phyloP scores from a whole-genome alignment of 30 jellyfish, hydroid and myxozoan species.

The Aurelia sp. region DNA sequence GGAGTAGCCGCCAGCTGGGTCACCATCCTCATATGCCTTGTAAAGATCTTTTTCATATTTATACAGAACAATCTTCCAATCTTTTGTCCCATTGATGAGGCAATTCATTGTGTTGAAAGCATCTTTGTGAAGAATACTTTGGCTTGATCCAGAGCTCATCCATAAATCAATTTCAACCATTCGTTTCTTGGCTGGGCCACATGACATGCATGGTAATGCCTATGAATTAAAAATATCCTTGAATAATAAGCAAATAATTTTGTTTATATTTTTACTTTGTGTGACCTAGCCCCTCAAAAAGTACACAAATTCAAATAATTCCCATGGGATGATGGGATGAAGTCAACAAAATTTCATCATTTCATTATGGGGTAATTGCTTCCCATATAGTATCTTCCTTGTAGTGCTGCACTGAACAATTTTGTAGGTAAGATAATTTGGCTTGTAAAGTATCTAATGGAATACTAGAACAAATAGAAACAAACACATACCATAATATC shows the following conservation, averaged over 20 bases:
- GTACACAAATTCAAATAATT: too few species aligned
- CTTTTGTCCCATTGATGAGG: constrained; percentile 86
- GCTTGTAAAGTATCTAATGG: too few species aligned
- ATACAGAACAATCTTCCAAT: constrained; percentile 81
- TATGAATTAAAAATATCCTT: not conserved
- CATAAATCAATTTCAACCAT: constrained; percentile 90
- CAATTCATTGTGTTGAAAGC: constrained; percentile 91
- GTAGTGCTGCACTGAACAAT: too few species aligned
- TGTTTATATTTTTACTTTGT: too few species aligned
- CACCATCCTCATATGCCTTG: constrained; percentile 60
- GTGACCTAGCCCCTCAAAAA: too few species aligned
- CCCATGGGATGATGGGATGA: too few species aligned
- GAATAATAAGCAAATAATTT: too few species aligned
- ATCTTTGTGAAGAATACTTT: constrained; percentile 85
- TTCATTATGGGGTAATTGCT: too few species aligned
- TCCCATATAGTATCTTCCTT: too few species aligned
- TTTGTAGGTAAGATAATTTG: too few species aligned
- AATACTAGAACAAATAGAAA: not conserved
- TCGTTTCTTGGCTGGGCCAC: constrained; percentile 79
- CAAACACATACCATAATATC: constrained; percentile 54
- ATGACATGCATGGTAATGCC: constrained; percentile 77
- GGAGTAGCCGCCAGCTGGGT: constrained; percentile 82
- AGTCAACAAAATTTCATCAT: too few species aligned
- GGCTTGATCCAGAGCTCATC: constrained; percentile 85
- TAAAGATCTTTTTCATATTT: constrained; percentile 60